Conservation (phyloP, 2,888 invertebrate species). For the Sinodicranocentrus sp. region DNA sequence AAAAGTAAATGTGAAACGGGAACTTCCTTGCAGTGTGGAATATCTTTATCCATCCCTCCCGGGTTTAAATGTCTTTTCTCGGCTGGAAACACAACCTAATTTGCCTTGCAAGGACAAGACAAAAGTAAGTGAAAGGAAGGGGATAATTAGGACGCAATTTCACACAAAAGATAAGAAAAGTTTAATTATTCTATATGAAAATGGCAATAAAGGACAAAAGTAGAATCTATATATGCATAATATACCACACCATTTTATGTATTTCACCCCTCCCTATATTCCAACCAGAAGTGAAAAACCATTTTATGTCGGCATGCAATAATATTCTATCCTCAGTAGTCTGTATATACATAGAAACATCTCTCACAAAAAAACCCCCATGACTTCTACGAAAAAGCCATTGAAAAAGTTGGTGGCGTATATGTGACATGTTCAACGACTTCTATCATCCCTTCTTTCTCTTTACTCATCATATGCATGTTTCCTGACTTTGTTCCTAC, state of each 20-base stretch:
- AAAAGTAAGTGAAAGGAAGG: conserved; percentile 69
- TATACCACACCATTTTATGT: conserved; percentile 2
- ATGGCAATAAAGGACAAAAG: conserved; percentile 47
- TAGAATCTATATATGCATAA: conserved; percentile 19
- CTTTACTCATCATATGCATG: no score
- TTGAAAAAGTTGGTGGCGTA: no score
- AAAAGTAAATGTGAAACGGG: conserved; percentile 21
- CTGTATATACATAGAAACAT: no score
- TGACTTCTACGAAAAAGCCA: no score
- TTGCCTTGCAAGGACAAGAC: conserved; percentile 61
- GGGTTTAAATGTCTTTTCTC: conserved; percentile 56
- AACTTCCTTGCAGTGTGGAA: conserved; percentile 26
- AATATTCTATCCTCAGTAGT: no score
- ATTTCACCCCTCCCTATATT: no score
- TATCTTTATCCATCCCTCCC: conserved; percentile 48
- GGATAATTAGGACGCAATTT: conserved; percentile 76
- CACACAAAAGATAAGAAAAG: conserved; percentile 75
- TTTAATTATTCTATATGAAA: conserved; percentile 71
- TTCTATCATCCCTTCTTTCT: no score
- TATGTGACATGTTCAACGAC: no score
- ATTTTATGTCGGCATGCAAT: no score
- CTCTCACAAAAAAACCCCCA: no score
- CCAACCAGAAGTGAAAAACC: no score
- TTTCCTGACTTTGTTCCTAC: no score
- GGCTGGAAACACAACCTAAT: conserved; percentile 56